phyloP scores from a whole-genome alignment of 2,797 vertebrate genomes.

The Pristis pectinata region DNA sequence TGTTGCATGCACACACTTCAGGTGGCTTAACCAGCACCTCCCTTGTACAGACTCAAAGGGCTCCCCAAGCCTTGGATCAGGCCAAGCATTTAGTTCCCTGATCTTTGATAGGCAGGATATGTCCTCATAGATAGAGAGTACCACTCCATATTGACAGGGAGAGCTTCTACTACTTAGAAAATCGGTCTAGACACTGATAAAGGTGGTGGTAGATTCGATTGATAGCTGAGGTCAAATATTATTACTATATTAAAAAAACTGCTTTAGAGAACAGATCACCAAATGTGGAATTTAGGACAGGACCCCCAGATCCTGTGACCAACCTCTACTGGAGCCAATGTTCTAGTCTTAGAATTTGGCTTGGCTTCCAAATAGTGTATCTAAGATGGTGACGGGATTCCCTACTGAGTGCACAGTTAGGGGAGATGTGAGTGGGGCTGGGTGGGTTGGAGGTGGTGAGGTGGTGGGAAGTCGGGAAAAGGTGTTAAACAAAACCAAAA shows the following conservation, averaged over 20 bases:
- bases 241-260: background rate
- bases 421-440: background rate
- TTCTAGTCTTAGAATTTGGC: background rate
- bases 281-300: background rate
- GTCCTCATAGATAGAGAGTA: background rate
- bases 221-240: background rate
- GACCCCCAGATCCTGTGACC: background rate
- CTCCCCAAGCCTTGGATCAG: background rate
- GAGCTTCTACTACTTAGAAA: background rate
- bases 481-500: background rate
- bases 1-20: no score
- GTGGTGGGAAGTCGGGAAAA: background rate
- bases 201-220: background rate
- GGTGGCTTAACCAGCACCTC: background rate
- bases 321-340: background rate
- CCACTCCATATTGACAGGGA: background rate
- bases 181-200: background rate
- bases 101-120: background rate
- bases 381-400: background rate
- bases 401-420: background rate
- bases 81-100: background rate
- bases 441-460: no score
- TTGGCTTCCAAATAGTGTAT: background rate
- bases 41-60: background rate
- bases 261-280: background rate